These are phyloP conservation scores for Macquaria australasica DNA, from an alignment of 2,113 vertebrate species.

Conservation along the genomic window DNA sequence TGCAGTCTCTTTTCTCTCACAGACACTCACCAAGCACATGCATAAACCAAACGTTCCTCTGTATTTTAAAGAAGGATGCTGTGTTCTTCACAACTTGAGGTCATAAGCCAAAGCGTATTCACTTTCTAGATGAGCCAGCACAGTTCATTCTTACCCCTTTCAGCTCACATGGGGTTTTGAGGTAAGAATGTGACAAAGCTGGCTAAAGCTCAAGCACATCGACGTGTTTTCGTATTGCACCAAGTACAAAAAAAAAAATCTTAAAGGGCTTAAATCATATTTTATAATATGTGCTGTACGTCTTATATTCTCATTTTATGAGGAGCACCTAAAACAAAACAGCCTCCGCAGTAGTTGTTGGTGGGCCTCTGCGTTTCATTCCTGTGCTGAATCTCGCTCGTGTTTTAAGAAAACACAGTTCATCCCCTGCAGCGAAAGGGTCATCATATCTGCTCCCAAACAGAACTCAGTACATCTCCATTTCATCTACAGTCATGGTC, in stretches of 20 bases:
- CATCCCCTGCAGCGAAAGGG: not conserved
- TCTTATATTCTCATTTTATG: slow-evolving; percentile 35
- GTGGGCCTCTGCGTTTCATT: slow-evolving; percentile 19
- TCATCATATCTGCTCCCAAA: slow-evolving; percentile 43
- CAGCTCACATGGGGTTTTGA: slow-evolving; percentile 18
- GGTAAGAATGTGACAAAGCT: slow-evolving; percentile 47
- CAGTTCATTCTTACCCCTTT: slow-evolving; percentile 24
- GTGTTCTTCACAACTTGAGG: slow-evolving; percentile 27
- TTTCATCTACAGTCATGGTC: not conserved
- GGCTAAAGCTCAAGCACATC: slow-evolving; percentile 30
- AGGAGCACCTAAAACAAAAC: slow-evolving; percentile 26
- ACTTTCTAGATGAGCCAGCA: slow-evolving; percentile 36
- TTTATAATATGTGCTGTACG: slow-evolving; percentile 6
- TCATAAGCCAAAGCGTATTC: slow-evolving; percentile 7
- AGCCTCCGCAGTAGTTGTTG: not conserved
- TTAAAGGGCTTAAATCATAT: slow-evolving; percentile 18
- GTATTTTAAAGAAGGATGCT: slow-evolving; percentile 42
- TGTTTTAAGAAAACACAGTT: not conserved
- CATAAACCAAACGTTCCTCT: slow-evolving; percentile 7
- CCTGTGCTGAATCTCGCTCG: not conserved
- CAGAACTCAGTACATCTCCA: slow-evolving; percentile 6
- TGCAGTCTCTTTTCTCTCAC: slow-evolving; percentile 12
- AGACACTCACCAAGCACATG: slow-evolving; percentile 27
- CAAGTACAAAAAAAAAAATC: not conserved
- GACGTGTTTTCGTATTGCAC: slow-evolving; percentile 1